Base-by-base conservation (phyloP, 2,888 invertebrate genomes). In the Gandaritis pyraliata region DNA sequence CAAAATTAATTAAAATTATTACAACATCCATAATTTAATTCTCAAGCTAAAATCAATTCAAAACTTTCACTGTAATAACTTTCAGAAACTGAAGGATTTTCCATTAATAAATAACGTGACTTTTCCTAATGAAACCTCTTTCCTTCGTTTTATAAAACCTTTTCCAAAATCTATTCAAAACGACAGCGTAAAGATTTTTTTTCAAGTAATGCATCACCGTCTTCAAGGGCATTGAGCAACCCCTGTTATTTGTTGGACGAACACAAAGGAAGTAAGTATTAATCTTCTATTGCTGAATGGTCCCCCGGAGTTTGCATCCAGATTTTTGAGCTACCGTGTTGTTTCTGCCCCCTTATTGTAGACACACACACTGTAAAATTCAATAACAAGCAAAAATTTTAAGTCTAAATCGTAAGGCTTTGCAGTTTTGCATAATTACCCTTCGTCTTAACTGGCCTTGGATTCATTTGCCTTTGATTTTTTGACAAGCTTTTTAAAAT, bases 231-330 rank as follows among this genome's bases (percentile, higher is more conserved):
- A 75, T 77, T 76, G 59, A 54, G 57, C 50, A 46, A 52, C 82
- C 79, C 77, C 72, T 75, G 58, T 80, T 82, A 82, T 82, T 84
- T 83, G 81, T 80, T 71, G 73, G 74, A 73, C 49, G 78, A 68
- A 80, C 78, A 87, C 86, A 88, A 88, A 83, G 85, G 83, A 85
- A 75, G 79, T 80, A 72, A 83, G 90, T 88, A 90, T 90, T 90
- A 90, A 90, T 90, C 90, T 90, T 90, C 82, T 80, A 85, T 86
- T 81, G 83, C 69, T 60, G 65, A 64, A 69, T 74, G 74, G 81
- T 83, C 89, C 90, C 88, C 86, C 77, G 83, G 82, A 84, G 87
- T 82, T 87, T 85, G 85, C 85, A 86, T 82, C 82, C 84, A 83
- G 84, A 82, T 85, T 87, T 86, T 78, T 80, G 80, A 81, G 81